Evolutionary conservation across 2,797 vertebrate species (phyloP).

Genomic region (Lacerta viridis): DNA sequence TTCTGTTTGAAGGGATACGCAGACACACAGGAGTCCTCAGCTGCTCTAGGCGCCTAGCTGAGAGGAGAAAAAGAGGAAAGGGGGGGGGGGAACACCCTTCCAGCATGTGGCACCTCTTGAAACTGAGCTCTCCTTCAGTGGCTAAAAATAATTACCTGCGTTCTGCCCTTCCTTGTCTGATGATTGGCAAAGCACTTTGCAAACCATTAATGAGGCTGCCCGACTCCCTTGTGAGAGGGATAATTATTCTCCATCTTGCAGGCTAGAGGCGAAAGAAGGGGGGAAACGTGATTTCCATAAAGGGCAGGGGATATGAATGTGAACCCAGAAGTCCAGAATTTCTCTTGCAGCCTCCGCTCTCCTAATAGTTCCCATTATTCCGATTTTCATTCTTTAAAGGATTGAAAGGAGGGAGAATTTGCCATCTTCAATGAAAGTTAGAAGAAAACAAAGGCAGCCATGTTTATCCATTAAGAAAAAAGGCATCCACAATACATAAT

Average conservation of each 20-base stretch:
- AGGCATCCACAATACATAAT: neutral
- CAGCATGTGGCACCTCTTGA: conserved; percentile 14
- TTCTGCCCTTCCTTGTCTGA: conserved; percentile 41
- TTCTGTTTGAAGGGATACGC: conserved; percentile 14
- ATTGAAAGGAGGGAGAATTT: neutral
- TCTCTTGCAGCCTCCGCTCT: neutral
- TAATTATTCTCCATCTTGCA: conserved; percentile 49
- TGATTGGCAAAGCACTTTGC: conserved; percentile 48
- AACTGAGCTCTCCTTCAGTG: conserved; percentile 34
- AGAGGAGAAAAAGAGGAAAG: too few relatives aligned
- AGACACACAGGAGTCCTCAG: neutral
- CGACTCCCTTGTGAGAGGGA: conserved; percentile 45
- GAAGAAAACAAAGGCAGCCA: neutral
- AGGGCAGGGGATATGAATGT: conserved; percentile 34
- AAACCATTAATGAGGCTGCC: conserved; percentile 51
- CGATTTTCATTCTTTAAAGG: neutral
- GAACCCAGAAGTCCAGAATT: conserved; percentile 25
- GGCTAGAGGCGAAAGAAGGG: conserved; percentile 37
- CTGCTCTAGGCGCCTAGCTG: neutral
- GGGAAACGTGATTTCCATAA: conserved; percentile 41
- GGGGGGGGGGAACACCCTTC: neutral
- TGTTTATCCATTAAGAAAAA: neutral
- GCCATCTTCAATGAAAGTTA: neutral
- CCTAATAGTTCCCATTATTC: neutral
- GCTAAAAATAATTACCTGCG: conserved; percentile 47